A percentile compares a stretch with the other conserved stretches of the same genome.
These are phyloP conservation scores for Brachionus asplanchnoidis DNA, from an alignment of 1,140 invertebrate species.

Conservation along the genomic window DNA sequence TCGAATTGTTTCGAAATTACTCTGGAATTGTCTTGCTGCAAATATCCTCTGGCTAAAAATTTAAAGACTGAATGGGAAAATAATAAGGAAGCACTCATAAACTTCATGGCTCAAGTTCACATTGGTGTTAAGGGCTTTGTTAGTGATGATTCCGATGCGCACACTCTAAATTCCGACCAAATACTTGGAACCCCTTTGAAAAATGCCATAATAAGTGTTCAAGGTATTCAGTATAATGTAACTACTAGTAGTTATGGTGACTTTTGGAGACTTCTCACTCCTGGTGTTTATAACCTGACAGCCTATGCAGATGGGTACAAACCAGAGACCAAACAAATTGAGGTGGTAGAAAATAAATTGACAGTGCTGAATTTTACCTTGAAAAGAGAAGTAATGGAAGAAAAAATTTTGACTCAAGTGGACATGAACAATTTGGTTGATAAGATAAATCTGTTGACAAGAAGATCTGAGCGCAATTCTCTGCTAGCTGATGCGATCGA, in stretches of 20 bases:
- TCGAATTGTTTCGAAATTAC: slow-evolving; percentile 98
- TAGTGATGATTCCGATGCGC: slow-evolving; percentile 44
- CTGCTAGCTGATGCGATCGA: neutral
- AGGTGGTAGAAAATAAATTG: neutral
- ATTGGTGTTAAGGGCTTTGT: slow-evolving; percentile 80
- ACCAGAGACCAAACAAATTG: neutral
- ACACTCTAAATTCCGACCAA: neutral
- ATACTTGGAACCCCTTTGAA: slow-evolving; percentile 56
- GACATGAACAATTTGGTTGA: neutral
- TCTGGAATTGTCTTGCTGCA: slow-evolving; percentile 91
- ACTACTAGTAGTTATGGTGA: slow-evolving; percentile 65
- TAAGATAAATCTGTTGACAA: neutral
- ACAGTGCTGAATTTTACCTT: slow-evolving; percentile 12
- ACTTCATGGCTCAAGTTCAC: slow-evolving; percentile 64
- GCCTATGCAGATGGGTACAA: neutral
- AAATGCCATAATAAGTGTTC: slow-evolving; percentile 69
- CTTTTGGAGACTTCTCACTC: slow-evolving; percentile 82
- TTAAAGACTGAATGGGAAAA: slow-evolving; percentile 38
- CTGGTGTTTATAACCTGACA: slow-evolving; percentile 68
- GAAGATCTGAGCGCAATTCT: neutral
- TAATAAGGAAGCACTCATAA: slow-evolving; percentile 32
- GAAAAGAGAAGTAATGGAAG: neutral
- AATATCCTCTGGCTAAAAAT: slow-evolving; percentile 66
- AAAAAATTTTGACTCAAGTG: neutral
- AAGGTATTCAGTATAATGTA: slow-evolving; percentile 53